Conservation (phyloP, 64 coral and sea anemone genomes). For the Anthopleura sola region DNA sequence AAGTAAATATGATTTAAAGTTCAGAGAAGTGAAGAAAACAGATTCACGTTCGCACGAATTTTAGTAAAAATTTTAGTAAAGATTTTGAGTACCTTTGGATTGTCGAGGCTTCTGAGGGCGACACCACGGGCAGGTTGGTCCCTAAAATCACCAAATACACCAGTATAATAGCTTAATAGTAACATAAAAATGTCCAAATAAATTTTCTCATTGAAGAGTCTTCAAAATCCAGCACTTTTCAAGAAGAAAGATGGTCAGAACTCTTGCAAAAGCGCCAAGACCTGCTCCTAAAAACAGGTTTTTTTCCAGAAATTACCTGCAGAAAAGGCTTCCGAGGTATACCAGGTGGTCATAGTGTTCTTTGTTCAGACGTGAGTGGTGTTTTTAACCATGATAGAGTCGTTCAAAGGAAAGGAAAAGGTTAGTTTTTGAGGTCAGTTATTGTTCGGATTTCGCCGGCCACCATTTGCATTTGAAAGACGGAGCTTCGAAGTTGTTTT, state of each 20-base stretch:
- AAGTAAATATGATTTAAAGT: background rate
- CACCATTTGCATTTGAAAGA: background rate
- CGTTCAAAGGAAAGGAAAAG: background rate
- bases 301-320: conserved; percentile 31
- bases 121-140: conserved; percentile 17
- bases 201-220: background rate
- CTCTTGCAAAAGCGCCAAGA: background rate
- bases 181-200: background rate
- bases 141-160: background rate
- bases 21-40: background rate
- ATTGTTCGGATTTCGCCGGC: background rate
- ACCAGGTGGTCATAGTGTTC: conserved; percentile 59
- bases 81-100: background rate
- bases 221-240: background rate
- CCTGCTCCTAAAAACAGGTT: conserved; percentile 1
- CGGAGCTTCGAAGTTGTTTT: background rate
- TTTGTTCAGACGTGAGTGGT: background rate
- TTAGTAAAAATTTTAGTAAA: background rate
- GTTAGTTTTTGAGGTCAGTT: background rate
- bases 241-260: background rate
- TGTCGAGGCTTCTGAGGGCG: conserved; percentile 6
- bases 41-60: background rate
- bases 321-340: conserved; percentile 27
- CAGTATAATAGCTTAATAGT: background rate
- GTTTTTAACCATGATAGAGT: background rate